Evolutionary conservation across 2,888 invertebrate species (phyloP), one percentile per base, ranked within the genome.

Genomic region (Candidula unifasciata): DNA sequence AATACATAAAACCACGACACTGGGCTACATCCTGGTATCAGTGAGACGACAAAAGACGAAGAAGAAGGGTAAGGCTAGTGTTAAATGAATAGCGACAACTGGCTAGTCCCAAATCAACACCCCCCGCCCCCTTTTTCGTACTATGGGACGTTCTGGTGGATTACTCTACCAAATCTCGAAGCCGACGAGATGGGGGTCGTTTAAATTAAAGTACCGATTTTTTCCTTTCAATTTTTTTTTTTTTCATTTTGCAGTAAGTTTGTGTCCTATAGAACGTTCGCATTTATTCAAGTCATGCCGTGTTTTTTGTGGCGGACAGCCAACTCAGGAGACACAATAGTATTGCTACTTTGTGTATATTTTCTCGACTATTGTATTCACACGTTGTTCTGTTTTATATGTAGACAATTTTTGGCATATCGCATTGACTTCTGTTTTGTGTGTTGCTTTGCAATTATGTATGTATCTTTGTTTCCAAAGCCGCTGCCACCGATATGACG

Each of bases 251-350:
- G 74, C 74, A 74, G 54, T 74, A 74, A 74, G 16, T 27, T 71
- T 69, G 8, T 44, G 6, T 44, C 13, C 6, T 44, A 44, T 44
- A n/a, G 24, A 44, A 52, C 27, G 44, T 52, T 57, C 54, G 74
- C 82, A 66, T 79, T 79, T 68, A 79, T 79, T 66, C 2, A 66
- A n/a, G 30, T 44, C 37, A 30, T 79, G 68, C 79, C 79, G 44
- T 13, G 24, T 37, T 54, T 74, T 73, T 54, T 74, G 13, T 74
- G 74, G 74, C n/a, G 30, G 54, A 54, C 54, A 30, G 30, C 54
- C n/a, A 54, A 74, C 74, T 74, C 74, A 74, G 74, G 74, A 74
- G 74, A 74, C 30, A 74, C 54, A 30, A 54, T 37, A 1, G 5
- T 44, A 16, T 30, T 54, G 18, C 52, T 54, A 24, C 30, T 13